Evolutionary conservation across 2,797 vertebrate species (phyloP).

Genomic region (Agapornis canus): DNA sequence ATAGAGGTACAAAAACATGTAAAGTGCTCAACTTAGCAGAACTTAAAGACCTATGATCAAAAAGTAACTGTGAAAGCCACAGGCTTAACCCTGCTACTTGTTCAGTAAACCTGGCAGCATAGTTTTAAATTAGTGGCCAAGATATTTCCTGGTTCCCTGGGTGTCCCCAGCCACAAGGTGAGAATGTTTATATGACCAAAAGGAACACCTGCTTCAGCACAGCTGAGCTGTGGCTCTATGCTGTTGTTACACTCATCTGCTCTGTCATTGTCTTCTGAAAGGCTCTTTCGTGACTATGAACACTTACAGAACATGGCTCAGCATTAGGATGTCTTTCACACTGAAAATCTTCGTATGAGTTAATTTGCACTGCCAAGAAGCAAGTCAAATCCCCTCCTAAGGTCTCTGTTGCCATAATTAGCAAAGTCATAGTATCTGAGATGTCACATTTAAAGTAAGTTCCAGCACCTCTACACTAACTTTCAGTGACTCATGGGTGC

Average conservation of each 20-base stretch:
- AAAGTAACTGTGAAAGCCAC: background rate
- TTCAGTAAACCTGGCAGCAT: background rate
- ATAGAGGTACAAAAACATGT: background rate
- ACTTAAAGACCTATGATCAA: background rate
- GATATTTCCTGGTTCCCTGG: background rate
- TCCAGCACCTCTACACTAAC: background rate
- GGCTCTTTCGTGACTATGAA: background rate
- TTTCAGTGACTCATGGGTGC: background rate
- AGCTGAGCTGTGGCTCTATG: background rate
- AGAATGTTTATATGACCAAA: background rate
- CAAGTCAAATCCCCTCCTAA: background rate
- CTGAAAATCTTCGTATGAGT: background rate
- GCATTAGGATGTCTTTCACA: background rate
- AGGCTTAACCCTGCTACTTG: background rate
- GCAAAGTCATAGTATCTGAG: background rate
- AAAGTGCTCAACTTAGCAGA: background rate
- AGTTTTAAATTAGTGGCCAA: background rate
- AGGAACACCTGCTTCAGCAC: background rate
- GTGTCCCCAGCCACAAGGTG: background rate
- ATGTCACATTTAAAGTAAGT: background rate
- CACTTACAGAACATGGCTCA: background rate
- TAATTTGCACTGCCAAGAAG: background rate
- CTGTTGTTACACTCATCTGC: background rate
- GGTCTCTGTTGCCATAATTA: background rate
- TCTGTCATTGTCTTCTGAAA: background rate